Conservation (phyloP, 2,797 vertebrate genomes). For the Atherinosoma microstoma region DNA sequence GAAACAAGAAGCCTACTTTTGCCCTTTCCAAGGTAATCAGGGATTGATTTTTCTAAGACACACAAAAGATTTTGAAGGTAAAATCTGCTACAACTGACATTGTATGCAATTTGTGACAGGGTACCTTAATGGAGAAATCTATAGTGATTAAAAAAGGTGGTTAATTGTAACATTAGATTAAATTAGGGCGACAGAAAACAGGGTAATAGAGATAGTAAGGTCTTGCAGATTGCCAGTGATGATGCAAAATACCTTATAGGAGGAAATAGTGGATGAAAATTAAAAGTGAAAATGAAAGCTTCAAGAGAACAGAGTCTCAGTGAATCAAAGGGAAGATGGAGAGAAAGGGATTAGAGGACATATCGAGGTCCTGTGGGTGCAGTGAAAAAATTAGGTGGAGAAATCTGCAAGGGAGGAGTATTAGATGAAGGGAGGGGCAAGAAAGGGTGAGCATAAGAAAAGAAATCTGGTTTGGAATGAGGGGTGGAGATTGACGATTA, state of each 20-base stretch:
- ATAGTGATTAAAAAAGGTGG: not conserved
- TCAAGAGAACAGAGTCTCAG: constrained; percentile 31
- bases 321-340: not conserved
- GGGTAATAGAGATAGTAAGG: constrained; percentile 12
- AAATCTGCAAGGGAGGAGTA: constrained; percentile 25
- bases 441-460: constrained; percentile 29
- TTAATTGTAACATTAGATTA: not conserved
- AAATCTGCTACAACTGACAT: too few relatives aligned
- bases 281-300: constrained; percentile 65
- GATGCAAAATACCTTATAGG: constrained; percentile 37
- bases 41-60: too few relatives aligned
- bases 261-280: constrained; percentile 31
- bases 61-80: too few relatives aligned
- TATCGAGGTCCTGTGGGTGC: constrained; percentile 35
- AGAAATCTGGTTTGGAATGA: constrained; percentile 35
- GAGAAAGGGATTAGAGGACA: constrained; percentile 50
- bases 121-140: too few relatives aligned
- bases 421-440: constrained; percentile 14
- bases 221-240: constrained; percentile 38
- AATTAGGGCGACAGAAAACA: not conserved
- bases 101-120: too few relatives aligned
- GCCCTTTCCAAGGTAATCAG: too few relatives aligned
- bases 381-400: constrained; percentile 51
- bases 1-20: too few relatives aligned
- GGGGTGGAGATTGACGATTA: constrained; percentile 45